phyloP scores from a whole-genome alignment of 1,140 invertebrate genomes.

The Cherax quadricarinatus region DNA sequence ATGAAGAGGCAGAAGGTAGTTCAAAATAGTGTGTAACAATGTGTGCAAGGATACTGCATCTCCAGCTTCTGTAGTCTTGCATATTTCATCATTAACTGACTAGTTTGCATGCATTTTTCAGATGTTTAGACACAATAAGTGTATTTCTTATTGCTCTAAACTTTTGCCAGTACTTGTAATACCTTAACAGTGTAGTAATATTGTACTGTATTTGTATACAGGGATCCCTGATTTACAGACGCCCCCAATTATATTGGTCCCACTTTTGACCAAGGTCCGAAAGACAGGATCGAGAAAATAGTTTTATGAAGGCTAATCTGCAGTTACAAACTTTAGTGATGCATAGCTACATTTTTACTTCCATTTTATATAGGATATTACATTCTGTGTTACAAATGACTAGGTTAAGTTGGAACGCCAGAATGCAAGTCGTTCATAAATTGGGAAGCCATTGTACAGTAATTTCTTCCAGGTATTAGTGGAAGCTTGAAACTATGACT shows the following conservation, averaged over 20 bases:
- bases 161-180: background rate
- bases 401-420: too few relatives aligned
- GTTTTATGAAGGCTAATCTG: too few relatives aligned
- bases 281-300: too few relatives aligned
- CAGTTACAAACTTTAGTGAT: too few relatives aligned
- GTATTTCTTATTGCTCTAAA: background rate
- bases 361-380: too few relatives aligned
- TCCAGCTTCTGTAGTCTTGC: conserved; percentile 14
- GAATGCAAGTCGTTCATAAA: too few relatives aligned
- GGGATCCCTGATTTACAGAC: too few relatives aligned
- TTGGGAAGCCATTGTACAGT: too few relatives aligned
- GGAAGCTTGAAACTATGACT: background rate
- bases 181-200: background rate
- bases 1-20: conserved; percentile 39
- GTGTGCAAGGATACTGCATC: background rate
- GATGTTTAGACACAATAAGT: background rate
- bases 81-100: background rate
- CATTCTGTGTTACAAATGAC: too few relatives aligned
- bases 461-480: background rate
- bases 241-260: too few relatives aligned
- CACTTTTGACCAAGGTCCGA: too few relatives aligned
- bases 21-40: background rate
- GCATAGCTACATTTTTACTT: too few relatives aligned
- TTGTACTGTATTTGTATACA: background rate
- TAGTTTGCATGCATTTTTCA: conserved; percentile 11